A percentile compares a stretch with the other conserved stretches of the same genome.
Conservation (phyloP, 53 echinoderm and acorn worm genomes). For the Luidia sarsii region DNA sequence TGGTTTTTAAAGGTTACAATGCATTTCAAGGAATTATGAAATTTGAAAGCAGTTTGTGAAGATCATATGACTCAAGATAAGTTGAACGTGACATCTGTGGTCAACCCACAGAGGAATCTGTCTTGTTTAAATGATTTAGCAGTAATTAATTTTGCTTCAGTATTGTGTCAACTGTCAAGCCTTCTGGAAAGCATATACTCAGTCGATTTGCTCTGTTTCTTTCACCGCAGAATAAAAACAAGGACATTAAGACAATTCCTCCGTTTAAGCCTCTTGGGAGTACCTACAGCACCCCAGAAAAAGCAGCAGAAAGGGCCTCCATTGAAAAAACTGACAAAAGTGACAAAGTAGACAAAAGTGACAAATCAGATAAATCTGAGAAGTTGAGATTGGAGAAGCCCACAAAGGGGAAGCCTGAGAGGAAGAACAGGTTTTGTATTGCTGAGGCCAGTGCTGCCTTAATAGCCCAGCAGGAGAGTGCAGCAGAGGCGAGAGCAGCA, state of each 20-base stretch:
- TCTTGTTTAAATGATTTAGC: too few relatives aligned
- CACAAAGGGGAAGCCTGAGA: conserved; percentile 30
- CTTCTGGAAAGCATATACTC: too few relatives aligned
- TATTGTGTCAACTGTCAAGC: too few relatives aligned
- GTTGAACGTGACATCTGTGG: too few relatives aligned
- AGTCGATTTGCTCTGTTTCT: too few relatives aligned
- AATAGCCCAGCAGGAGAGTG: conserved; percentile 46
- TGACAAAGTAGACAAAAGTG: conserved; percentile 7
- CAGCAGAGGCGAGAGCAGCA: conserved; percentile 58
- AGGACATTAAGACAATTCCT: conserved; percentile 99
- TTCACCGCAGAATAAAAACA: conserved; percentile 89
- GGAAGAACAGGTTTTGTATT: conserved; percentile 58
- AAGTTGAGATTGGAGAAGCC: conserved; percentile 38
- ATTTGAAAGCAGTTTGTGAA: too few relatives aligned
- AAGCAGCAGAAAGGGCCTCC: conserved; percentile 49
- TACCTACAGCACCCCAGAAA: conserved; percentile 91
- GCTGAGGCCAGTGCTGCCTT: conserved; percentile 64
- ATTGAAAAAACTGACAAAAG: conserved; percentile 16
- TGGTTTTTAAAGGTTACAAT: too few relatives aligned
- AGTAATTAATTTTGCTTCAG: too few relatives aligned
- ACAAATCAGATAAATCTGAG: conserved; percentile 31
- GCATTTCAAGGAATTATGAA: too few relatives aligned
- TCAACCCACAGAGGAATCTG: too few relatives aligned
- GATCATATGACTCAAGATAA: too few relatives aligned
- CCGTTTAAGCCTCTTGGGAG: conserved; percentile 90